Evolutionary conservation across 2,888 invertebrate species (phyloP).

Genomic region (Dasypolia templi): DNA sequence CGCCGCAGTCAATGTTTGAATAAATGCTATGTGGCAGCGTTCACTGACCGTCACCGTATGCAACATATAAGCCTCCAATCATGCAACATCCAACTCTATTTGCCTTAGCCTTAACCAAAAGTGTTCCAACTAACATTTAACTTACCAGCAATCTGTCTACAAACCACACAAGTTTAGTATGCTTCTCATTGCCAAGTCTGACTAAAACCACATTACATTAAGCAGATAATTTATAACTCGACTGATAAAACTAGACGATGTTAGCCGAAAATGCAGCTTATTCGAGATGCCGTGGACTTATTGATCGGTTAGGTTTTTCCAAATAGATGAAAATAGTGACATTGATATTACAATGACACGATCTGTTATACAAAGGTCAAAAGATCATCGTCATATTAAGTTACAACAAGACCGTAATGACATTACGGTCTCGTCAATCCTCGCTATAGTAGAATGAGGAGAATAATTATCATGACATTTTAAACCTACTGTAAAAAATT

Average conservation of each 20-base stretch:
- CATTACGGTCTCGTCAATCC: background rate
- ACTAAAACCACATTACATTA: background rate
- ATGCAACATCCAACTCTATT: background rate
- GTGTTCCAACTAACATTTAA: constrained; percentile 5
- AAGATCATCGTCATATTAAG: background rate
- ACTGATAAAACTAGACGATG: background rate
- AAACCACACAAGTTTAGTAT: constrained; percentile 28
- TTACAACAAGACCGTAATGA: too few relatives aligned
- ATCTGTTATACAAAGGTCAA: background rate
- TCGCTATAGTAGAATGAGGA: background rate
- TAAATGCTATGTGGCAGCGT: constrained; percentile 41
- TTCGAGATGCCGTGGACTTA: background rate
- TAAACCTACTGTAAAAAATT: background rate
- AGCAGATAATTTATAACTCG: background rate
- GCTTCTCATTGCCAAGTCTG: constrained; percentile 11
- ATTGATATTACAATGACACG: background rate
- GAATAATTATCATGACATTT: background rate
- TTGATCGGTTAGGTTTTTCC: background rate
- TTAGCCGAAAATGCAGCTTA: background rate
- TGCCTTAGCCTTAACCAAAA: background rate
- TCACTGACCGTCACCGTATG: constrained; percentile 22
- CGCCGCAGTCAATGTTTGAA: constrained; percentile 41
- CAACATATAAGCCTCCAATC: background rate
- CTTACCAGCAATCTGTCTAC: background rate
- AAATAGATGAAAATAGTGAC: constrained; percentile 3